phyloP scores from a whole-genome alignment of 2,888 invertebrate genomes.

The Eilema depressum region DNA sequence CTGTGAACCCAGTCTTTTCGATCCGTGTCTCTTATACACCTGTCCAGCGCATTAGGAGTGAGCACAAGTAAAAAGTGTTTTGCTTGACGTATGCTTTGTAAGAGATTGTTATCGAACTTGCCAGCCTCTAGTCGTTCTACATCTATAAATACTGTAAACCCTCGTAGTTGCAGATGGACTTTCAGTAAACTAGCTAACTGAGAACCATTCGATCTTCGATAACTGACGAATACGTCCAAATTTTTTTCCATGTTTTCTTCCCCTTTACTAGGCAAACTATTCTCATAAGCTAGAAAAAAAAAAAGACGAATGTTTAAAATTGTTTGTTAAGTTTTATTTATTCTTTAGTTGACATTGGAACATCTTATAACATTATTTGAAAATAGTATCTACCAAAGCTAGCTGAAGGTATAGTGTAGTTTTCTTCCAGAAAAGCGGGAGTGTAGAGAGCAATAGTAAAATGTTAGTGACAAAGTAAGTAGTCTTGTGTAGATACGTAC shows the following conservation, averaged over 20 bases:
- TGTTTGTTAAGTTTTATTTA: background rate
- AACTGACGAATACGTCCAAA: slow-evolving; percentile 99
- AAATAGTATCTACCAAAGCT: background rate
- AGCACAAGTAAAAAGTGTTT: slow-evolving; percentile 98
- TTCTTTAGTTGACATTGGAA: background rate
- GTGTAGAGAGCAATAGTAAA: background rate
- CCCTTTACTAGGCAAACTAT: slow-evolving; percentile 88
- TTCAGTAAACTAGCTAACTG: slow-evolving; percentile 98
- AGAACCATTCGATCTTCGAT: slow-evolving; percentile 98
- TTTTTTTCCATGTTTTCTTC: slow-evolving; percentile 95
- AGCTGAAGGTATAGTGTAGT: too few relatives aligned
- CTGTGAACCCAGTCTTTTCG: slow-evolving; percentile 99
- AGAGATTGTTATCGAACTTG: slow-evolving; percentile 98
- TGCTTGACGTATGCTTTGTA: slow-evolving; percentile 98
- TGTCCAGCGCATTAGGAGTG: slow-evolving; percentile 97
- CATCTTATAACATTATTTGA: background rate
- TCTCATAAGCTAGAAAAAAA: slow-evolving; percentile 87
- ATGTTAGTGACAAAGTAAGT: background rate
- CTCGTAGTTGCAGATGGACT: slow-evolving; percentile 98
- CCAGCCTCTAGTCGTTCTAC: slow-evolving; percentile 99
- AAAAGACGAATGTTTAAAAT: background rate
- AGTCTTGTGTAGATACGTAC: background rate
- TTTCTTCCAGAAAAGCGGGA: background rate
- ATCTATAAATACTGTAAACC: slow-evolving; percentile 99
- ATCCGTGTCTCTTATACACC: slow-evolving; percentile 96